Percentiles rank a stretch among this genome's conserved stretches.
These are phyloP conservation scores for Nerophis lumbriciformis DNA, from an alignment of 2,113 vertebrate species.

Conservation along the genomic window DNA sequence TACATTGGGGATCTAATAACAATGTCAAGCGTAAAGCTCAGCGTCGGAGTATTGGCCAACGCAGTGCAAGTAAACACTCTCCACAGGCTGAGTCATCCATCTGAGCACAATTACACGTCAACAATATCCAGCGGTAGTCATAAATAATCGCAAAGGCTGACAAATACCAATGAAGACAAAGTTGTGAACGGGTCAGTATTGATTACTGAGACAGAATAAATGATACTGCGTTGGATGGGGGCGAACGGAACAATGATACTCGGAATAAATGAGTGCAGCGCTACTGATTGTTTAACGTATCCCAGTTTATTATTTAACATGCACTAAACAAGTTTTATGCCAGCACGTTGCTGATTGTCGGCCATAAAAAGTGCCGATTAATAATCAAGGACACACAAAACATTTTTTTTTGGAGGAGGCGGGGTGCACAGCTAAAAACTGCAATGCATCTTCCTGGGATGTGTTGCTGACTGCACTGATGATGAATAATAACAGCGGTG, in stretches of 20 bases:
- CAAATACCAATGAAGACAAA: slow-evolving; percentile 29
- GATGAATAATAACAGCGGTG: slow-evolving; percentile 1
- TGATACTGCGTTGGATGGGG: slow-evolving; percentile 1
- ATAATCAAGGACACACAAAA: slow-evolving; percentile 4
- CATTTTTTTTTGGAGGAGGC: background rate
- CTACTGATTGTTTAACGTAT: background rate
- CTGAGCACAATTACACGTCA: slow-evolving; percentile 47
- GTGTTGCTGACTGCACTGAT: background rate
- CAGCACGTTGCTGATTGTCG: background rate
- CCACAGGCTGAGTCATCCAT: slow-evolving; percentile 37
- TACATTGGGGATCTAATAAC: slow-evolving; percentile 43
- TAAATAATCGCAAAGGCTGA: slow-evolving; percentile 35
- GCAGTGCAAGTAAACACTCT: slow-evolving; percentile 33
- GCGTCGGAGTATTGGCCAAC: slow-evolving; percentile 2
- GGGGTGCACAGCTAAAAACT: background rate
- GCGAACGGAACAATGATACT: slow-evolving; percentile 11
- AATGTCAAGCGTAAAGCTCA: slow-evolving; percentile 25
- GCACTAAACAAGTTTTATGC: background rate
- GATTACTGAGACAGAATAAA: slow-evolving; percentile 33
- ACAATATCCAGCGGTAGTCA: slow-evolving; percentile 43
- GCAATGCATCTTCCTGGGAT: background rate
- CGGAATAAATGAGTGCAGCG: slow-evolving; percentile 9
- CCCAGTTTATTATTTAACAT: slow-evolving; percentile 7
- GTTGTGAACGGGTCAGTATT: slow-evolving; percentile 20
- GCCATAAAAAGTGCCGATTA: slow-evolving; percentile 7